These are phyloP conservation scores for Copsychus sechellarum DNA, from an alignment of 2,113 vertebrate species.

Conservation along the genomic window DNA sequence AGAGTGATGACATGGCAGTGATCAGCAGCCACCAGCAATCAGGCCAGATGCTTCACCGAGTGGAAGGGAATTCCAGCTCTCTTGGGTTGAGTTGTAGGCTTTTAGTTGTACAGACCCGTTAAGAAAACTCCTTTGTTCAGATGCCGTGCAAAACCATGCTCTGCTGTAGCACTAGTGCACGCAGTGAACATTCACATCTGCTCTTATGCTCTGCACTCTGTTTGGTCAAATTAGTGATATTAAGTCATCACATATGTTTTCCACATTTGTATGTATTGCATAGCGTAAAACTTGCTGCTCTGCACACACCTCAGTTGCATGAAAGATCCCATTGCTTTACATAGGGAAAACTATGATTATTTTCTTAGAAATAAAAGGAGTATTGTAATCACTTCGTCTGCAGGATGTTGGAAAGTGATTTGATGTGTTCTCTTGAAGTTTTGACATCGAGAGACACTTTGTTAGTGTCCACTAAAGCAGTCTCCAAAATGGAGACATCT, in stretches of 20 bases:
- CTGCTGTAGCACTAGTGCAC: not conserved
- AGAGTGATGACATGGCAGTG: slow-evolving; percentile 26
- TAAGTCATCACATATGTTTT: not conserved
- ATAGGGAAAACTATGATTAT: not conserved
- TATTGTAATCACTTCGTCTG: not conserved
- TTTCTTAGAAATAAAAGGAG: not conserved
- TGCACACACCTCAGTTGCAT: not conserved
- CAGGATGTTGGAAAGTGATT: not conserved
- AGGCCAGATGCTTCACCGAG: not conserved
- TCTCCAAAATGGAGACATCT: not conserved
- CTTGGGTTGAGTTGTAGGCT: not conserved
- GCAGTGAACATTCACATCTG: not conserved
- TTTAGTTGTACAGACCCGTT: not conserved
- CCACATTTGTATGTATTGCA: not conserved
- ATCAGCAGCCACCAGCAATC: not conserved
- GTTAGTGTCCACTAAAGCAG: not conserved
- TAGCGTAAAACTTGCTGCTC: not conserved
- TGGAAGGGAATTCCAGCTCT: slow-evolving; percentile 23
- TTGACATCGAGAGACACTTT: not conserved
- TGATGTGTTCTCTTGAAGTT: not conserved
- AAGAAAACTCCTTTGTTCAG: not conserved
- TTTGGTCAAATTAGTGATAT: not conserved
- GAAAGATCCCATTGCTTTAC: not conserved
- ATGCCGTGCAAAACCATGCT: not conserved
- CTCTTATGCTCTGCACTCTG: not conserved